phyloP scores from a whole-genome alignment of 1,140 invertebrate genomes.

The Microplitis mediator region DNA sequence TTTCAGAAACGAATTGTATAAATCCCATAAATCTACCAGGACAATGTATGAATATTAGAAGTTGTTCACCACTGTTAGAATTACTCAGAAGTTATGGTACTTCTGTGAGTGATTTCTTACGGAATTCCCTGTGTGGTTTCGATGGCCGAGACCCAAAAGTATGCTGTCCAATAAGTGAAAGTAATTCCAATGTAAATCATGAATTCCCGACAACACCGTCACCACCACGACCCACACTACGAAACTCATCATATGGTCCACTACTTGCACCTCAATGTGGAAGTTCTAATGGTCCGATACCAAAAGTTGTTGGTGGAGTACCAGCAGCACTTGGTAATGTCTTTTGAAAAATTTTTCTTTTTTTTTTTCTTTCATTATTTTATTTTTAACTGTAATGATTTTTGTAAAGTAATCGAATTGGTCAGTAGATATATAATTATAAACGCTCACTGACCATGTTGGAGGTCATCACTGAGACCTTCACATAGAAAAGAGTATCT shows the following conservation, averaged over 20 bases:
- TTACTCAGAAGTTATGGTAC: constrained; percentile 44
- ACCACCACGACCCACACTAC: constrained; percentile 8
- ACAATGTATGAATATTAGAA: constrained; percentile 57
- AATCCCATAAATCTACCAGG: constrained; percentile 55
- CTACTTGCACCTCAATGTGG: constrained; percentile 45
- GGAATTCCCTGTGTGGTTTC: constrained; percentile 64
- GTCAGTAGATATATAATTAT: too few species aligned
- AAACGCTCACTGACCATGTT: too few species aligned
- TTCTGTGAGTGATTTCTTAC: constrained; percentile 53
- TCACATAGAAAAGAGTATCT: too few species aligned
- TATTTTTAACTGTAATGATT: not conserved
- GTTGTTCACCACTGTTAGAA: constrained; percentile 57
- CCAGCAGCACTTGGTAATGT: constrained; percentile 44
- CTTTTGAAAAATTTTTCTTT: not conserved
- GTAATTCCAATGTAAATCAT: not conserved
- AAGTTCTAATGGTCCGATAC: constrained; percentile 36
- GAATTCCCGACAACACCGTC: not conserved
- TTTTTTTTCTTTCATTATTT: not conserved
- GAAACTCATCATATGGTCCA: constrained; percentile 23
- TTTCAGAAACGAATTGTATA: constrained; percentile 18
- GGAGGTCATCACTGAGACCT: too few species aligned
- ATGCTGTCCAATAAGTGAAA: constrained; percentile 54
- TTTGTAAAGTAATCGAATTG: not conserved
- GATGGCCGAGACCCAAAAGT: constrained; percentile 61
- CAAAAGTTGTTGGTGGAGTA: constrained; percentile 42